These are phyloP conservation scores for Tetragonula carbonaria DNA, from an alignment of 2,888 invertebrate species.

Conservation along the genomic window DNA sequence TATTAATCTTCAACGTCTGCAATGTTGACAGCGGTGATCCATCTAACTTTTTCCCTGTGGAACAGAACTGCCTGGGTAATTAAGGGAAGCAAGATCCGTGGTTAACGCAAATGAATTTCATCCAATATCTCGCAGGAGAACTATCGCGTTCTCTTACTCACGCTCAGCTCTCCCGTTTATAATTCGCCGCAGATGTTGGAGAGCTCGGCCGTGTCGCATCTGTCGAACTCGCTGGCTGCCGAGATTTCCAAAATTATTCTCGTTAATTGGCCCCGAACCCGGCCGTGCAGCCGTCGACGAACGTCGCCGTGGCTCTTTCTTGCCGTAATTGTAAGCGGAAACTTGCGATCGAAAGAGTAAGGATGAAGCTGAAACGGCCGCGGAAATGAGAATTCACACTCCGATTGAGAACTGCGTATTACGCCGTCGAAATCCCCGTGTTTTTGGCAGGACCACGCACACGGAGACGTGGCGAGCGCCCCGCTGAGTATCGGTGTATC, in stretches of 20 bases:
- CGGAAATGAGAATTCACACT: background rate
- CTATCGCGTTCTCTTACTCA: slow-evolving; percentile 18
- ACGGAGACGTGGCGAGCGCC: background rate
- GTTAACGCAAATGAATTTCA: slow-evolving; percentile 43
- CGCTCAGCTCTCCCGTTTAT: background rate
- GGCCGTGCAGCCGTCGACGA: background rate
- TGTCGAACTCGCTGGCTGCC: background rate
- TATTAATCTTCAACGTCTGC: slow-evolving; percentile 16
- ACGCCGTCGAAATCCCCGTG: background rate
- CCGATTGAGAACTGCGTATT: background rate
- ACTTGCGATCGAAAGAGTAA: background rate
- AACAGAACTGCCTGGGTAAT: slow-evolving; percentile 4
- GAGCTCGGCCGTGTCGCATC: background rate
- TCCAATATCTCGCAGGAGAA: slow-evolving; percentile 35
- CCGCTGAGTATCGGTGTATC: slow-evolving; percentile 49
- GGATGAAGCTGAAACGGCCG: background rate
- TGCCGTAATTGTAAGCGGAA: background rate
- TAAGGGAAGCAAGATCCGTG: slow-evolving; percentile 22
- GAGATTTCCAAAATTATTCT: slow-evolving; percentile 6
- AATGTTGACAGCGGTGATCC: slow-evolving; percentile 10
- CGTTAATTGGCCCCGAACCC: background rate
- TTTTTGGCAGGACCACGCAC: slow-evolving; percentile 18
- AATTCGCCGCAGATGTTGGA: slow-evolving; percentile 9
- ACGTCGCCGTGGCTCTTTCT: background rate
- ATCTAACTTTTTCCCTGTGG: slow-evolving; percentile 13